Percentiles rank a stretch among this genome's conserved stretches.
phyloP scores from a whole-genome alignment of 1,140 invertebrate species.

The Parasteatoda tepidariorum region DNA sequence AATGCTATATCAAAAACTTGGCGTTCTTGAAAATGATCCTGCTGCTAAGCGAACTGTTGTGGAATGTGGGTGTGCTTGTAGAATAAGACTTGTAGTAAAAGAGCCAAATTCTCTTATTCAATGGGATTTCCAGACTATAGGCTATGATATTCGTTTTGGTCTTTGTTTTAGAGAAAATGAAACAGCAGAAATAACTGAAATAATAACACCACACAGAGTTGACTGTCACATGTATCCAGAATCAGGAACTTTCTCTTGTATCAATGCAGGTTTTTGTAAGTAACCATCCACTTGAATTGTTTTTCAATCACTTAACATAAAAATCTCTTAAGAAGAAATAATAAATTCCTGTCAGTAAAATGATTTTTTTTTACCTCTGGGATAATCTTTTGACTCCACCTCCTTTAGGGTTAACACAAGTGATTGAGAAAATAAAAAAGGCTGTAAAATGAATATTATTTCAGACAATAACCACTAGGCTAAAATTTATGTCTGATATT shows the following conservation, averaged over 20 bases:
- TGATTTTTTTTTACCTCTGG: too few relatives aligned
- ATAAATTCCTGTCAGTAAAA: too few relatives aligned
- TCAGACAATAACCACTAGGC: too few relatives aligned
- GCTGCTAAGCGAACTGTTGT: neutral
- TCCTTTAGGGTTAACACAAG: too few relatives aligned
- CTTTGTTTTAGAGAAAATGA: slow-evolving; percentile 8
- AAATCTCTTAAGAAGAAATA: too few relatives aligned
- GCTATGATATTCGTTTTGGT: slow-evolving; percentile 34
- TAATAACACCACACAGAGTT: slow-evolving; percentile 31
- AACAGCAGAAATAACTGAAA: neutral
- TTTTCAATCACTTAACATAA: too few relatives aligned
- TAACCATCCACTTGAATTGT: neutral
- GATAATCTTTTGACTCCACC: too few relatives aligned
- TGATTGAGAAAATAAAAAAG: too few relatives aligned
- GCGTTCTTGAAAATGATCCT: slow-evolving; percentile 26
- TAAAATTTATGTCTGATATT: too few relatives aligned
- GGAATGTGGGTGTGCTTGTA: neutral
- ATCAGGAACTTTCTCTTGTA: slow-evolving; percentile 38
- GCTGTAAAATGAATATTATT: too few relatives aligned
- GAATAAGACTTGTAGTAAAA: neutral
- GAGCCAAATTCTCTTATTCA: slow-evolving; percentile 22
- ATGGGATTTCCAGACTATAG: slow-evolving; percentile 36
- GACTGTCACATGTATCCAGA: slow-evolving; percentile 34
- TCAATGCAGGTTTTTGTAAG: slow-evolving; percentile 33
- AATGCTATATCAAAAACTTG: slow-evolving; percentile 1